Percentiles rank a stretch among this genome's conserved stretches.
Conservation (phyloP, 2,888 invertebrate genomes). For the Eulithis testata region DNA sequence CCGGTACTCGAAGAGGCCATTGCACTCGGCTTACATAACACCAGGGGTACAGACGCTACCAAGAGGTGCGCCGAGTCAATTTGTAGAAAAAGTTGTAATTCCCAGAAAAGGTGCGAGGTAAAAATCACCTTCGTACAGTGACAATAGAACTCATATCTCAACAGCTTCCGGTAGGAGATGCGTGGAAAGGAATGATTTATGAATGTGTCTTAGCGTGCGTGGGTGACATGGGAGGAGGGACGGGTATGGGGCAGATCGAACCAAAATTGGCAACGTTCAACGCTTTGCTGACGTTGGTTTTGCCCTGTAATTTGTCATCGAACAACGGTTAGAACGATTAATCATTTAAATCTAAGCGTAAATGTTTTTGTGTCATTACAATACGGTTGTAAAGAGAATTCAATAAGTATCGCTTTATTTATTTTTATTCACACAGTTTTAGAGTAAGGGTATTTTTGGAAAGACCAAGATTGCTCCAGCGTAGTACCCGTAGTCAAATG, state of each 20-base stretch:
- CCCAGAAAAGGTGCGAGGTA: constrained; percentile 45
- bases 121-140: constrained; percentile 58
- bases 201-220: constrained; percentile 65
- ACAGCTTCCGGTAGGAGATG: constrained; percentile 53
- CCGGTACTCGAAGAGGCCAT: constrained; percentile 75
- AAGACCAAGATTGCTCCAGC: constrained; percentile 48
- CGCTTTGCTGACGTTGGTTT: constrained; percentile 61
- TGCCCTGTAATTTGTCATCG: constrained; percentile 61
- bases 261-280: constrained; percentile 75
- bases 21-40: constrained; percentile 81
- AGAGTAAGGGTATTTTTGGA: constrained; percentile 31
- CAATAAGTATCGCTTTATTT: background rate
- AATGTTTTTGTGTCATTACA: constrained; percentile 19
- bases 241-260: constrained; percentile 72
- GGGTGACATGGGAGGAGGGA: constrained; percentile 54
- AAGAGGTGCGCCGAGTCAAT: constrained; percentile 65
- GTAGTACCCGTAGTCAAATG: constrained; percentile 46
- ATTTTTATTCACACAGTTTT: background rate
- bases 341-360: constrained; percentile 41
- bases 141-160: constrained; percentile 61
- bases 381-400: constrained; percentile 5
- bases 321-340: constrained; percentile 47
- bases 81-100: constrained; percentile 52
- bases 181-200: constrained; percentile 72
- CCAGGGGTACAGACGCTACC: constrained; percentile 76